A percentile compares a stretch with the other conserved stretches of the same genome.
Conservation (phyloP, 2,113 vertebrate genomes). For the Choloepus hoffmanni region DNA sequence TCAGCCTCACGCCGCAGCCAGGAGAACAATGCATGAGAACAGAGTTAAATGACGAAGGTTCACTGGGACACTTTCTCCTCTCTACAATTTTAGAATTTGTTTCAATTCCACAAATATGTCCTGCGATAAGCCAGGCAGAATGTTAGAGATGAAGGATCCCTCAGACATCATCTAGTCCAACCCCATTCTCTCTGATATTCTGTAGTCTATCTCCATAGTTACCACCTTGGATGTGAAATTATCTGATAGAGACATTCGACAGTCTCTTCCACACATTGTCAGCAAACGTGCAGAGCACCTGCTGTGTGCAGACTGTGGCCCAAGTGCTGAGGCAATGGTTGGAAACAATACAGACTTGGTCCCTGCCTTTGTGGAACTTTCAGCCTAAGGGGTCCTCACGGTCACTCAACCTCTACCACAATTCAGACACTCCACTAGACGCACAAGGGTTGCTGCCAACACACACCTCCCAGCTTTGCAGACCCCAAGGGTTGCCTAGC, state of each 20-base stretch:
- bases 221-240: not conserved
- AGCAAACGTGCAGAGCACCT: not conserved
- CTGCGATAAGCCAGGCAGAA: not conserved
- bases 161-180: not conserved
- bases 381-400: not conserved
- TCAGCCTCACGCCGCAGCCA: not conserved
- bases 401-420: not conserved
- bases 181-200: not conserved
- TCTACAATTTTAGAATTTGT: not conserved
- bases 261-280: not conserved
- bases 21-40: not conserved
- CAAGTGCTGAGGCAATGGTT: not conserved
- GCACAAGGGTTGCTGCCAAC: not conserved
- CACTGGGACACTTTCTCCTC: not conserved
- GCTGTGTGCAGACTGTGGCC: fast-evolving
- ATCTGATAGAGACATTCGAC: not conserved
- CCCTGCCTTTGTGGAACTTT: not conserved
- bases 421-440: not conserved
- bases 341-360: not conserved
- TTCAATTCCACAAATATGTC: not conserved
- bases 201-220: not conserved
- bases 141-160: not conserved
- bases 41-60: not conserved
- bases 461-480: not conserved
- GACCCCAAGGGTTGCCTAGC: not conserved